Percentiles rank a stretch among this genome's conserved stretches.
Conservation (phyloP, 2,888 invertebrate genomes). For the Sphecodes monilicornis region DNA sequence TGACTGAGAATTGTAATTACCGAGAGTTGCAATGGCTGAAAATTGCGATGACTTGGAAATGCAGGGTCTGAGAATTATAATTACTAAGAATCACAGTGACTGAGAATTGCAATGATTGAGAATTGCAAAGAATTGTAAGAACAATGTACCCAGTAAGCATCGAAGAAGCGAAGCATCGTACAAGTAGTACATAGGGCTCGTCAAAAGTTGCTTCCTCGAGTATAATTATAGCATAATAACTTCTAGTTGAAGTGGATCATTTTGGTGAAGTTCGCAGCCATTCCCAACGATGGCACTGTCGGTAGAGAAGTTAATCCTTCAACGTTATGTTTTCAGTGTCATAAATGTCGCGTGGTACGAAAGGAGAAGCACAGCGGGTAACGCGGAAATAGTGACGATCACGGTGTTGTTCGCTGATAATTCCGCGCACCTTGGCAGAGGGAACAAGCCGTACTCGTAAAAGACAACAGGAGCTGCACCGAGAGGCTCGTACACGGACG, state of each 20-base stretch:
- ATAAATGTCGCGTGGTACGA: constrained; percentile 8
- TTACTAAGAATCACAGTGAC: not conserved
- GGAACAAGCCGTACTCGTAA: constrained; percentile 74
- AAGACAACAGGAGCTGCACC: constrained; percentile 70
- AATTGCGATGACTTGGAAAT: no score
- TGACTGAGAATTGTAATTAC: rapidly evolving
- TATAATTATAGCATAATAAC: not conserved
- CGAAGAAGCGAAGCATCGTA: not conserved
- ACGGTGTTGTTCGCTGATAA: constrained; percentile 36
- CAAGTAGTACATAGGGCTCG: no score
- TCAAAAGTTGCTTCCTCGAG: not conserved
- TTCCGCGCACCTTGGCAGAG: constrained; percentile 73
- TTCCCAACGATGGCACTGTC: not conserved
- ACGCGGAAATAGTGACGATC: not conserved
- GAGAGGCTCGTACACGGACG: constrained; percentile 51
- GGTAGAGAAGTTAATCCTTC: not conserved
- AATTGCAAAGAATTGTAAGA: not conserved
- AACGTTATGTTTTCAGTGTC: not conserved
- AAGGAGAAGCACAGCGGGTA: not conserved
- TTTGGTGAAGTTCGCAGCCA: not conserved
- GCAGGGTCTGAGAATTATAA: no score
- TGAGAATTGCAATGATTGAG: not conserved
- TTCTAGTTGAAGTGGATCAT: not conserved
- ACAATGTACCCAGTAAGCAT: not conserved
- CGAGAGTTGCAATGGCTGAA: no score